Evolutionary conservation across 2,888 invertebrate species (phyloP).

Genomic region (Drosophila anceps): DNA sequence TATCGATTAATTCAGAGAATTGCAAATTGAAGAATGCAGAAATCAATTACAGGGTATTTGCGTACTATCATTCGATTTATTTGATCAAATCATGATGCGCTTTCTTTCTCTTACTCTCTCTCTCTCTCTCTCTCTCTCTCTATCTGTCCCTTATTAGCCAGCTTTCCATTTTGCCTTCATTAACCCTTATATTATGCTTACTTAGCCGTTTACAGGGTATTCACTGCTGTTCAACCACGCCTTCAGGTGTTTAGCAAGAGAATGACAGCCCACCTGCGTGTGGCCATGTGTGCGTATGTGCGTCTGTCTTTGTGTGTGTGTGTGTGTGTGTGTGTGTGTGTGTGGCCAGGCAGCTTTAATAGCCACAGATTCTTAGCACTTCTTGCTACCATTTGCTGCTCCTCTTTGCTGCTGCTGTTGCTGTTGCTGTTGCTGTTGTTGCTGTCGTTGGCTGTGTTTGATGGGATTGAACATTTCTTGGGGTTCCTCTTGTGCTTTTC

Average conservation of each 20-base stretch:
- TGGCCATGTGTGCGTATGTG: not conserved
- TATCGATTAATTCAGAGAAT: no score
- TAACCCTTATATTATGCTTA: conserved; percentile 2
- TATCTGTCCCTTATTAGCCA: not conserved
- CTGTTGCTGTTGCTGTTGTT: conserved; percentile 8
- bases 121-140: not conserved
- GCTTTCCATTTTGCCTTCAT: not conserved
- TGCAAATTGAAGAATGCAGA: no score
- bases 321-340: conserved; percentile 14
- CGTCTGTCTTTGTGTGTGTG: conserved; percentile 13
- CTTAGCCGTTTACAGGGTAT: conserved; percentile 25
- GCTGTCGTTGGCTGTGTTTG: conserved; percentile 22
- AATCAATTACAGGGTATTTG: no score
- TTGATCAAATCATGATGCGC: no score
- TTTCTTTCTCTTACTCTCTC: not conserved
- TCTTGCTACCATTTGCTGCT: conserved; percentile 51
- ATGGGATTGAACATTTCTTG: conserved; percentile 49
- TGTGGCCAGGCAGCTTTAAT: conserved; percentile 47
- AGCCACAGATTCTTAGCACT: conserved; percentile 51
- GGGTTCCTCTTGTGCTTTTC: conserved; percentile 35
- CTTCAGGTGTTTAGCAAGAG: conserved; percentile 48
- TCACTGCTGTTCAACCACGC: conserved; percentile 37
- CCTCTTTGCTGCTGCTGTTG: not conserved
- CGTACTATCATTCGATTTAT: no score
- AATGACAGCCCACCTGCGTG: conserved; percentile 44